Evolutionary conservation across 2,797 vertebrate species (phyloP), one percentile per base, ranked within the genome.

Genomic region (Gallirallus australis): DNA sequence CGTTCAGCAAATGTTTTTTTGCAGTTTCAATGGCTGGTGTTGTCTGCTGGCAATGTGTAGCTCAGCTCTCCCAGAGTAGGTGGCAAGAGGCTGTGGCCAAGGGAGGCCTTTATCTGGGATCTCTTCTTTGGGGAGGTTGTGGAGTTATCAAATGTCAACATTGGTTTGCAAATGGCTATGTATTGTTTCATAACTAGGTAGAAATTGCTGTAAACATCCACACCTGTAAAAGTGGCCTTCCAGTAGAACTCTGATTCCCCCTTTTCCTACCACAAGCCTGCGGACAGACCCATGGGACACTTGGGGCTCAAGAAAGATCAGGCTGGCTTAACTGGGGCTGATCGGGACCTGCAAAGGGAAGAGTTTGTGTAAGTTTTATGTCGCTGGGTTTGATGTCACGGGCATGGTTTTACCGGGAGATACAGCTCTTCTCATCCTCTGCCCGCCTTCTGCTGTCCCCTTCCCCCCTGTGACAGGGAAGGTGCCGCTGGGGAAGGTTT

Each of bases 401-500:
- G 77, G 27, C 0, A 0, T 54, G 79, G 2, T 40, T 95, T 90
- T 54, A 42, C 37, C 8, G 1, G 18, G 45, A 65, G 15, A 72
- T 63, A 19, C 0, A 0, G 21, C 59, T 69, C 33, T 53, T 73
- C 69, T 86, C 24, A 5, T 40, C 42, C 52, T 0, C 0, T 56
- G 31, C 18, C n/a, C 21, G 82, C 42, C 25, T 80, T 6, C 47
- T 78, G n/a, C 80, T 82, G 40, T 23, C 28, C 15, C 31, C 12
- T 39, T 31, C 21, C 56, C 11, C 11, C 13, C 37, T 2, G 0
- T 5, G 16, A 21, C 12, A 15, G 59, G 35, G 35, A 59, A 66
- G 15, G 35, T 0, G 0, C 42, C 0, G 0, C 0, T 0, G 14
- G 19, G 54, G 63, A 63, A 71, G 23, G 7, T 56, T 90, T 78